Evolutionary conservation across 1,140 invertebrate species (phyloP).

Genomic region (Brachionus angularis): DNA sequence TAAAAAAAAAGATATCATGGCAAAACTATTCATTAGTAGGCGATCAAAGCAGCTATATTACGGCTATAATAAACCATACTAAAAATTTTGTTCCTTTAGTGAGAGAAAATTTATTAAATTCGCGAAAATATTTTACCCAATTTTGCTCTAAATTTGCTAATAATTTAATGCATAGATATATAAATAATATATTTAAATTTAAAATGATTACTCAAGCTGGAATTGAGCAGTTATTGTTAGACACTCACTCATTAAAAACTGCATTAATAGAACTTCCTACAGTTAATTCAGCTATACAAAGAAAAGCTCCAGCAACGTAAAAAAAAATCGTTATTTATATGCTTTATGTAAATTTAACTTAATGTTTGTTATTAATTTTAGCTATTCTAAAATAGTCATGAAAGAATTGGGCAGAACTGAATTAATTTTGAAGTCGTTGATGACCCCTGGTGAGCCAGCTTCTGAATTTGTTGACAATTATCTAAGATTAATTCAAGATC

Average conservation of each 20-base stretch:
- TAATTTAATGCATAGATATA: constrained; percentile 89
- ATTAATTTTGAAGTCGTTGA: constrained; percentile 75
- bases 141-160: constrained; percentile 91
- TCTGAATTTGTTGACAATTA: constrained; percentile 80
- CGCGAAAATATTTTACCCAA: constrained; percentile 95
- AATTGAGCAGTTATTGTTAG: constrained; percentile 87
- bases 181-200: constrained; percentile 87
- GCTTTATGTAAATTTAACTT: constrained; percentile 40
- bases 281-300: constrained; percentile 65
- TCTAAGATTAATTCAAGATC: constrained; percentile 80
- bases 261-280: constrained; percentile 89
- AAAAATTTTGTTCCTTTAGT: constrained; percentile 82
- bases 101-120: constrained; percentile 83
- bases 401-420: constrained; percentile 97
- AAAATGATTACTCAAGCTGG: constrained; percentile 83
- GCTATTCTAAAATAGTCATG: constrained; percentile 77
- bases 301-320: constrained; percentile 37
- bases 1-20: constrained; percentile 62
- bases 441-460: constrained; percentile 78
- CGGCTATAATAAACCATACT: constrained; percentile 78
- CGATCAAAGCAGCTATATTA: constrained; percentile 92
- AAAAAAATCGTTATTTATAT: not conserved
- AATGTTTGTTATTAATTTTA: constrained; percentile 53
- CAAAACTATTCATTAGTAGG: constrained; percentile 84
- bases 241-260: constrained; percentile 95